Percentiles rank a stretch among this genome's conserved stretches.
These are phyloP conservation scores for Eupithecia centaureata DNA, from an alignment of 2,888 invertebrate species.

Conservation along the genomic window DNA sequence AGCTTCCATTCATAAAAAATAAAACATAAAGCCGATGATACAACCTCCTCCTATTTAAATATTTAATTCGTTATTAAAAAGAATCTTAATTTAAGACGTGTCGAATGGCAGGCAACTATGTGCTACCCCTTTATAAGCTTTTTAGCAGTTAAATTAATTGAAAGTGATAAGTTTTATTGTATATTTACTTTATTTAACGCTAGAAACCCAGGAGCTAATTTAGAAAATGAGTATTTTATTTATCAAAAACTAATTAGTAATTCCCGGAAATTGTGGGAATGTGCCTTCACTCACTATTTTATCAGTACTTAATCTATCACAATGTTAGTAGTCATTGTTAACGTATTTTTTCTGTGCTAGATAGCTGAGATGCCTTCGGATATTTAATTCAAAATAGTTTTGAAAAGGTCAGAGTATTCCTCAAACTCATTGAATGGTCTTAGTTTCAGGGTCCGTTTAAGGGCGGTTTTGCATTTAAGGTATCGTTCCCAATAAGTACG, in stretches of 20 bases:
- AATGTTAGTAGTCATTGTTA: conserved; percentile 42
- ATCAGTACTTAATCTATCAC: conserved; percentile 26
- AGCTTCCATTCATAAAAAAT: too few relatives aligned
- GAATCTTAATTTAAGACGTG: not conserved
- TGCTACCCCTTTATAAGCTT: not conserved
- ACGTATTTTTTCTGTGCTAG: conserved; percentile 33
- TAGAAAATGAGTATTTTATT: conserved; percentile 4
- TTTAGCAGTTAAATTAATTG: conserved; percentile 5
- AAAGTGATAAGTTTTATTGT: not conserved
- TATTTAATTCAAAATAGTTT: conserved; percentile 39
- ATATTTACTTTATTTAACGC: not conserved
- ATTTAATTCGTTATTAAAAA: too few relatives aligned
- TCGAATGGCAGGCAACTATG: not conserved
- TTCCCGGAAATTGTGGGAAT: conserved; percentile 42
- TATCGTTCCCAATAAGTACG: conserved; percentile 31
- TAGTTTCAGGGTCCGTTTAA: not conserved
- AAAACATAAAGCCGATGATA: too few relatives aligned
- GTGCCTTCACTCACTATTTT: conserved; percentile 7
- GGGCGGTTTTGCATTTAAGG: not conserved
- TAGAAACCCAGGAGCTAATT: conserved; percentile 17
- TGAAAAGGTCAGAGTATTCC: conserved; percentile 41
- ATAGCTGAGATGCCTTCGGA: conserved; percentile 38
- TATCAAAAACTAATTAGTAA: conserved; percentile 39
- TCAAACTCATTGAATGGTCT: conserved; percentile 34
- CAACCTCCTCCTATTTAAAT: too few relatives aligned